phyloP scores from a whole-genome alignment of 2,797 vertebrate species.

The Lepilemur septentrionalis region DNA sequence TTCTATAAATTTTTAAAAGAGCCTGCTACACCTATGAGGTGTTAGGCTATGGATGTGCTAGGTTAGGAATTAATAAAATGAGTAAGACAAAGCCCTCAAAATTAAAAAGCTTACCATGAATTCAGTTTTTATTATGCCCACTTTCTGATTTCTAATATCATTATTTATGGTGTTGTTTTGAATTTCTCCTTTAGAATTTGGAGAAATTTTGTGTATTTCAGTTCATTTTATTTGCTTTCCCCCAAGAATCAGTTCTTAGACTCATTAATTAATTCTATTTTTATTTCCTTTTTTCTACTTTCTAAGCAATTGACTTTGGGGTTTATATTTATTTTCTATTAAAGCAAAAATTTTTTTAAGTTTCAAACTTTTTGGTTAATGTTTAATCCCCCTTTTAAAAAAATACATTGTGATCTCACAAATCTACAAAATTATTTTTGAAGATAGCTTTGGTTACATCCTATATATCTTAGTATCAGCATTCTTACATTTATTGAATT shows the following conservation, averaged over 20 bases:
- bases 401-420: background rate
- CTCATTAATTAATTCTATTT: background rate
- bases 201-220: background rate
- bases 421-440: background rate
- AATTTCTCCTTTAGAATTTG: background rate
- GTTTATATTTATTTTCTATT: background rate
- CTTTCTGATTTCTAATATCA: slow-evolving; percentile 17
- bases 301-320: background rate
- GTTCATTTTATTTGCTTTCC: slow-evolving; percentile 1
- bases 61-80: background rate
- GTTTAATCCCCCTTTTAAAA: slow-evolving; percentile 14
- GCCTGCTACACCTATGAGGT: background rate
- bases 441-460: background rate
- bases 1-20: slow-evolving; percentile 36
- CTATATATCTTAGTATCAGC: background rate
- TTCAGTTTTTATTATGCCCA: background rate
- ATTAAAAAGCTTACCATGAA: background rate
- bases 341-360: background rate
- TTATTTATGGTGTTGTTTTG: background rate
- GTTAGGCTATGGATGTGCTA: background rate
- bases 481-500: slow-evolving; percentile 13
- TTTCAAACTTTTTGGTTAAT: background rate
- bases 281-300: background rate
- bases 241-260: background rate
- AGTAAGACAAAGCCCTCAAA: background rate